These are phyloP conservation scores for Netelia inedita DNA, from an alignment of 2,888 invertebrate species.

Conservation along the genomic window DNA sequence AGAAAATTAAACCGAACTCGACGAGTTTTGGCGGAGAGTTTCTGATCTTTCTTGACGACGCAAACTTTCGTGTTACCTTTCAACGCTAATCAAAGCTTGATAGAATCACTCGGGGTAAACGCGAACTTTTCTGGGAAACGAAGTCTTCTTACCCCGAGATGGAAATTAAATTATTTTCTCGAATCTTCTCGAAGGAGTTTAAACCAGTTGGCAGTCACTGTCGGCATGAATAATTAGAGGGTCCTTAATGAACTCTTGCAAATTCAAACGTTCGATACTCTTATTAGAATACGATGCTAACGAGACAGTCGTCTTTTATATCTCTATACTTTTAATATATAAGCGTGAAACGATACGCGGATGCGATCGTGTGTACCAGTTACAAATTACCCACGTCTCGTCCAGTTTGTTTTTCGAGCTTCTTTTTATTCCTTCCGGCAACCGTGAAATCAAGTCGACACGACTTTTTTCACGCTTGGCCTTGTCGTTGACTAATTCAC, in stretches of 20 bases:
- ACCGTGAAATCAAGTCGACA: neutral
- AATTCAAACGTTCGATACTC: constrained; percentile 18
- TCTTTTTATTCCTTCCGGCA: neutral
- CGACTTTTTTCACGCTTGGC: neutral
- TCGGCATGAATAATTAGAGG: constrained; percentile 51
- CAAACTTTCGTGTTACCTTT: neutral
- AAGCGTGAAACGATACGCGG: neutral
- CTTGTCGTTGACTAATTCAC: neutral
- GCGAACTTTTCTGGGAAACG: constrained; percentile 5
- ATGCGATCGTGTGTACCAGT: neutral
- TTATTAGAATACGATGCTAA: constrained; percentile 31
- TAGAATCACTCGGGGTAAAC: neutral
- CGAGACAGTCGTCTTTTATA: neutral
- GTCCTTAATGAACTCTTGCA: constrained; percentile 37
- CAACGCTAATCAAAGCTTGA: constrained; percentile 29
- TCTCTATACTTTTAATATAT: neutral
- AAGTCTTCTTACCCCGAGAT: neutral
- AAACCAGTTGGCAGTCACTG: neutral
- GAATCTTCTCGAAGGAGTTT: constrained; percentile 15
- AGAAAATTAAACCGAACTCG: constrained; percentile 15
- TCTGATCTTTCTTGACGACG: neutral
- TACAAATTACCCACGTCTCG: neutral
- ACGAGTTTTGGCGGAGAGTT: constrained; percentile 13
- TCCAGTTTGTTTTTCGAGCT: neutral
- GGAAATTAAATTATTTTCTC: constrained; percentile 44